Conservation (phyloP, 2,888 invertebrate species). For the Agelastica alni region DNA sequence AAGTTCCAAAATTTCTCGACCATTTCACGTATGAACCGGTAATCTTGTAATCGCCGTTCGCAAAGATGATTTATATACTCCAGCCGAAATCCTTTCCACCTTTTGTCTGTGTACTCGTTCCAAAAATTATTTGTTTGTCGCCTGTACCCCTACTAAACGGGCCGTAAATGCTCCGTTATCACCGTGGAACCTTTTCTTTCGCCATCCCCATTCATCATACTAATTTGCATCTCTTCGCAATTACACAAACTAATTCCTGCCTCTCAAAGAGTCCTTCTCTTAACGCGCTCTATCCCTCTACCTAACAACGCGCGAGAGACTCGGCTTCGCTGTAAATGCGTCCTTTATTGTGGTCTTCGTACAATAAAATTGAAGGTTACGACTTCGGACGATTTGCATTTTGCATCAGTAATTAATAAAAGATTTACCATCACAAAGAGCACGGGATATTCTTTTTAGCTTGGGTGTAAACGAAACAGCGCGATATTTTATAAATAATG, state of each 20-base stretch:
- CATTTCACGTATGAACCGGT: too few species aligned
- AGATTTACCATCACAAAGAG: conserved; percentile 36
- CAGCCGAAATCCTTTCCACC: too few species aligned
- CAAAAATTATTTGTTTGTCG: conserved; percentile 18
- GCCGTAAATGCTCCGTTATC: conserved; percentile 20
- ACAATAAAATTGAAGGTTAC: conserved; percentile 29
- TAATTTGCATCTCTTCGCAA: conserved; percentile 23
- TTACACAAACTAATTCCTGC: conserved; percentile 24
- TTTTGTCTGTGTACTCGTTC: too few species aligned
- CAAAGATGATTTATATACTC: too few species aligned
- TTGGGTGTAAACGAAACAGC: too few species aligned
- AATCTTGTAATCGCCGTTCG: too few species aligned
- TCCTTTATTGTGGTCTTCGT: conserved; percentile 28
- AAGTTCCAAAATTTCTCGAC: too few species aligned
- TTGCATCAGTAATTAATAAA: conserved; percentile 36
- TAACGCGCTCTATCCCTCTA: background rate
- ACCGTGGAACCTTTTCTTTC: conserved; percentile 13
- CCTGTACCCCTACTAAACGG: conserved; percentile 11
- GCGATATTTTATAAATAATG: too few species aligned
- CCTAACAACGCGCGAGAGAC: conserved; percentile 13
- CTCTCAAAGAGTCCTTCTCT: conserved; percentile 14
- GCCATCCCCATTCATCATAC: conserved; percentile 21
- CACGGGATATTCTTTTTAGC: too few species aligned
- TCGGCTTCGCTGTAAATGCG: conserved; percentile 18
- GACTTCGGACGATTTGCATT: conserved; percentile 31